phyloP scores from a whole-genome alignment of 2,888 invertebrate genomes.

The Xylota segnis region DNA sequence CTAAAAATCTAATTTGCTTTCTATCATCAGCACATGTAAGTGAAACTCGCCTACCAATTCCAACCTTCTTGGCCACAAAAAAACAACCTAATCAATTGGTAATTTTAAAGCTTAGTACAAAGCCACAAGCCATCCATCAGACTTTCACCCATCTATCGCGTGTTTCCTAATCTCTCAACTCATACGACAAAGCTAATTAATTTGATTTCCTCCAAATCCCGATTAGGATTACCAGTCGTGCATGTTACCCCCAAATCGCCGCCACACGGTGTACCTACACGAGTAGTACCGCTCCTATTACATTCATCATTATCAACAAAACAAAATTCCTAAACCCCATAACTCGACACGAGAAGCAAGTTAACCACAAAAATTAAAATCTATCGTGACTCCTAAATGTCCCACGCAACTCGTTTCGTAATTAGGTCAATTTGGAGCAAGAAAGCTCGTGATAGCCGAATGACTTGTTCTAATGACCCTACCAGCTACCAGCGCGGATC shows the following conservation, averaged over 20 bases:
- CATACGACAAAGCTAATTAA: slow-evolving; percentile 30
- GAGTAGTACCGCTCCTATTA: slow-evolving; percentile 46
- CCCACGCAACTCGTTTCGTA: slow-evolving; percentile 59
- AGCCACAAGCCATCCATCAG: not conserved
- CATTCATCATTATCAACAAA: slow-evolving; percentile 43
- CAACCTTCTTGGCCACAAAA: too few species aligned
- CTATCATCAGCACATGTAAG: too few species aligned
- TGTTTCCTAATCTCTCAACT: slow-evolving; percentile 19
- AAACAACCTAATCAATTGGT: too few species aligned
- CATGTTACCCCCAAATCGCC: slow-evolving; percentile 14
- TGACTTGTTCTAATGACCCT: slow-evolving; percentile 12
- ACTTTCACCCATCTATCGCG: slow-evolving; percentile 19
- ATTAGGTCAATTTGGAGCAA: slow-evolving; percentile 49
- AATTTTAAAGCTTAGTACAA: not conserved
- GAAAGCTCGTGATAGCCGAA: slow-evolving; percentile 1
- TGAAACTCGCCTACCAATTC: too few species aligned
- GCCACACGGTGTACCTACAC: slow-evolving; percentile 4
- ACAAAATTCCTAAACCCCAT: slow-evolving; percentile 40
- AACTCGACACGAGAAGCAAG: slow-evolving; percentile 27
- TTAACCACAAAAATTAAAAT: slow-evolving; percentile 28
- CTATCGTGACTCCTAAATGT: slow-evolving; percentile 44
- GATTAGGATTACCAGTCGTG: slow-evolving; percentile 7
- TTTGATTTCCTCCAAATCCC: slow-evolving; percentile 25
- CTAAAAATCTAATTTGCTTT: too few species aligned
- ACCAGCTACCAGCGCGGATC: not conserved